These are phyloP conservation scores for Antechinus stuartii DNA, from an alignment of 2,113 vertebrate species.

Conservation along the genomic window DNA sequence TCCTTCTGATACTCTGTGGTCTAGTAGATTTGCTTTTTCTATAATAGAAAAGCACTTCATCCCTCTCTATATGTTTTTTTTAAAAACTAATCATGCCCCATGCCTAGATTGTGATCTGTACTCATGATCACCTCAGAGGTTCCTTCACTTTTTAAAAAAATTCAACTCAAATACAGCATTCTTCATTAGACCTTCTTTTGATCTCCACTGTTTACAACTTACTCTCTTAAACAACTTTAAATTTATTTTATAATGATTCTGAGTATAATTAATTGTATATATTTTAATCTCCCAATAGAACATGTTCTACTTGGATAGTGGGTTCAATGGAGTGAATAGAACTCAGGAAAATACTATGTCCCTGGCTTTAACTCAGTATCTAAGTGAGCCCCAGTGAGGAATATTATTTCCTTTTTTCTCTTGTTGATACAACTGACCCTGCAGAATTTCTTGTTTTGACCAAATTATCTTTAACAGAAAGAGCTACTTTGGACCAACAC, in stretches of 20 bases:
- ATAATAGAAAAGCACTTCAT: neutral
- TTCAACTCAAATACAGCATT: neutral
- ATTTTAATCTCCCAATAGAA: neutral
- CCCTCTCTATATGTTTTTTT: neutral
- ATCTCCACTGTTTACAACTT: neutral
- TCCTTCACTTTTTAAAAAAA: neutral
- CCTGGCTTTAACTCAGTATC: too few relatives aligned
- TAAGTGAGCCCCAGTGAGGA: too few relatives aligned
- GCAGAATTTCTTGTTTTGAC: too few relatives aligned
- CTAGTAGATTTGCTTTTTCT: neutral
- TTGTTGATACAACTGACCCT: too few relatives aligned
- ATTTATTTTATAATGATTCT: neutral
- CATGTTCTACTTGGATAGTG: neutral
- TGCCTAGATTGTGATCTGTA: neutral
- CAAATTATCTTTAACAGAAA: too few relatives aligned
- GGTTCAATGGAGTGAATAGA: too few relatives aligned
- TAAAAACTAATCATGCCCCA: neutral
- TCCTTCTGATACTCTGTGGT: neutral
- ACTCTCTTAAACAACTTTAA: neutral
- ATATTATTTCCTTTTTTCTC: too few relatives aligned
- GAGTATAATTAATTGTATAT: neutral
- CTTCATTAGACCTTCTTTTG: neutral
- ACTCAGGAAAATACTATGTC: too few relatives aligned
- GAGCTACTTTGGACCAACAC: too few relatives aligned
- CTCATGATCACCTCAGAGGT: neutral